phyloP scores from a whole-genome alignment of 2,113 vertebrate genomes.

The Ptyas mucosa region DNA sequence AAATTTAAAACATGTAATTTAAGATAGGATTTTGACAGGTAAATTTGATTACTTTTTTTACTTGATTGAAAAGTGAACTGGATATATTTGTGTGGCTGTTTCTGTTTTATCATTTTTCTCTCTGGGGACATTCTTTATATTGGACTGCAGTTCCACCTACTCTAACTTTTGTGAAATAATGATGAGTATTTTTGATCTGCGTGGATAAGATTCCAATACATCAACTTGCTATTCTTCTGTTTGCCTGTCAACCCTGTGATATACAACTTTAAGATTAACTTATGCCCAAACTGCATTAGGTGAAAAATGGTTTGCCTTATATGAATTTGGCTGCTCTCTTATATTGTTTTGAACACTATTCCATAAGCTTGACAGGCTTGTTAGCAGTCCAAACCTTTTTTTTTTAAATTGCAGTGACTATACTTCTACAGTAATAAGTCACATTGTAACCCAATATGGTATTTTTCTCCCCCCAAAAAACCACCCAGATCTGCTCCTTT shows the following conservation, averaged over 20 bases:
- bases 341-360: neutral
- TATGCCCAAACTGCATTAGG: neutral
- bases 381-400: neutral
- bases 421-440: neutral
- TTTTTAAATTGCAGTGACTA: neutral
- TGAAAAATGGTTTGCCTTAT: slow-evolving; percentile 10
- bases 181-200: slow-evolving; percentile 11
- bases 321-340: slow-evolving; percentile 6
- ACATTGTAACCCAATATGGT: neutral
- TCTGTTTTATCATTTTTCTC: neutral
- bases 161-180: neutral
- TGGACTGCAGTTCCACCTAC: neutral
- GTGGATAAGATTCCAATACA: neutral
- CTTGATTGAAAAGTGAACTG: neutral
- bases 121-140: neutral
- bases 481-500: neutral
- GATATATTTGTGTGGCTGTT: neutral
- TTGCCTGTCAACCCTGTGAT: neutral
- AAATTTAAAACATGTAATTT: neutral
- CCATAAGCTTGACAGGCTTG: neutral
- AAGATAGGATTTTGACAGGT: neutral
- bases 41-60: neutral
- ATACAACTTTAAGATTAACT: neutral
- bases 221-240: neutral
- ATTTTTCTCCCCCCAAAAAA: neutral